Base-by-base conservation (phyloP, 2,888 invertebrate species). In the Drosophila multiciliata region DNA sequence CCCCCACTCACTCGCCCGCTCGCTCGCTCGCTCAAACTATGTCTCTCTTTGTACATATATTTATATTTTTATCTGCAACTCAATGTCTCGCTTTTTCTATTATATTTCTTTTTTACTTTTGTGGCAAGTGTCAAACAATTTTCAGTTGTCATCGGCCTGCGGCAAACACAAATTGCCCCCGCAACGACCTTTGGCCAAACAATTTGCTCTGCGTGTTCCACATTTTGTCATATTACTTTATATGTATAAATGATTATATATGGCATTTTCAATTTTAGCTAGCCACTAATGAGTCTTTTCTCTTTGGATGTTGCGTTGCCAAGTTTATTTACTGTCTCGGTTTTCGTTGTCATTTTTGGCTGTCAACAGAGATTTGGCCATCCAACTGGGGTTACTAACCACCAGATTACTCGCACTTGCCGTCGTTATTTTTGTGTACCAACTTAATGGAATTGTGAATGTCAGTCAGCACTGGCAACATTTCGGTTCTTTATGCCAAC, bases 391-490 rank as follows among this genome's bases (percentile, higher is more conserved):
- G 65, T 76, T 76, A 73, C 65, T 73, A 78, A 78, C 72, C 55
- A 78, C 72, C 55, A 78, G 80, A 80, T 78, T 78, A 68, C 73
- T 73, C 38, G 49, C 38, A 62, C 61, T 75, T 53, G 48, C 15
- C 32, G 29, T 17, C 17, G 61, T 42, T 62, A 45, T 69, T 78
- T 54, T 60, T 65, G 29, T 63, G 58, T 80, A 57, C 73, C 79
- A 65, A 73, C 74, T 64, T 88, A 86, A 86, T 89, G 83, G 83
- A 90, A 87, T 87, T 85, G 77, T 85, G 78, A 87, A 85, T 81
- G 79, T 75, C 71, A 71, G 53, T 8, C 15, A 8, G 36, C 66
- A 54, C 52, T 55, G 50, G 29, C 45, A 65, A 68, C 50, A 5
- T 35, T 54, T 26, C 36, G 15, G 7, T 64, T 29, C 55, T 58